Base-by-base conservation (phyloP, 2,797 vertebrate genomes). In the Phyllotis vaccarum region DNA sequence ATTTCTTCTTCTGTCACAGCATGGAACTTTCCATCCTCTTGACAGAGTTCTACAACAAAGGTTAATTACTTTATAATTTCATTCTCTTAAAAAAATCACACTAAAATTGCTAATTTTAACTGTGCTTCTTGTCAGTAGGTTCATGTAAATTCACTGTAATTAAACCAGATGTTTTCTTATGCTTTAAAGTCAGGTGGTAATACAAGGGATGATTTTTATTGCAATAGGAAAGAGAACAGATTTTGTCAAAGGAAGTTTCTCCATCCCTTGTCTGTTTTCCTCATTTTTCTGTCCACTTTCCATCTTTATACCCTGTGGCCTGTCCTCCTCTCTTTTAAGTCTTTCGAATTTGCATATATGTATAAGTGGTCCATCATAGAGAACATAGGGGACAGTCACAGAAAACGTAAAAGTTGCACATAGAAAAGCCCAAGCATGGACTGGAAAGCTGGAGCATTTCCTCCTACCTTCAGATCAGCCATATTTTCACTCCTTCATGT, bases 61-160 rank as follows among this genome's bases (percentile, higher is more conserved):
- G 97, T 97, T 98, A 98, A 98, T 98, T 97, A 96, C 96, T 97
- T 98, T 96, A 97, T 97, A 97, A 97, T 98, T 97, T 98, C 96
- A 96, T 97, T 97, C 95, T 87, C 93, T 96, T 91, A 11, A 66
- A 80, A 94, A 97, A 97, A 60, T 54, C 95, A 83, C 72, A 91
- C 92, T 76, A 76, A 96, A 97, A 95, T 96, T 96, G 96, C 96
- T 97, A 97, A 97, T 97, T 97, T 97, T 97, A 97, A 97, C 97
- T 91, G 78, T 89, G 94, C 96, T 96, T 95, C 95, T 97, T 97
- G 98, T 97, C 97, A 97, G 97, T 95, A 86, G 83, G 95, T 97
- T 97, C 97, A 96, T 88, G 86, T 92, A 97, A 98, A 97, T 97
- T 97, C 96, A 94, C 96, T 97, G 95, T 95, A 97, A 98, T 97